Base-by-base conservation (phyloP, 2,113 vertebrate species). In the Oreochromis aureus region DNA sequence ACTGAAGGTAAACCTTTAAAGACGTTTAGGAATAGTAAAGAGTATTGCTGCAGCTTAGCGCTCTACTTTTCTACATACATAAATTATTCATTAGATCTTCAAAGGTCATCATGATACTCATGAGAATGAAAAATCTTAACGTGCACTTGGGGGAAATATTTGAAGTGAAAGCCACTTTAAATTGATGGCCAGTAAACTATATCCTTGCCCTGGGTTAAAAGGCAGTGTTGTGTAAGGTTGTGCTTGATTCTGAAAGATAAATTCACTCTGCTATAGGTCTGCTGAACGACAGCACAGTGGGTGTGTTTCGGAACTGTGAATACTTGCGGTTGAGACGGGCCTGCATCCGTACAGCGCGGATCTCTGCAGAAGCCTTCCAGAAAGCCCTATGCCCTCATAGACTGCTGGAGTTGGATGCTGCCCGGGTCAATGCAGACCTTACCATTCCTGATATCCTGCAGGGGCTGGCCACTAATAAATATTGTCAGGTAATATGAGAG, bases 381-480 rank as follows among this genome's bases (percentile, higher is more conserved):
- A 98, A 97, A 84, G 98, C 98, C 2, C 97, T 99, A 71, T 99
- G 98, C 93, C 97, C 97, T 39, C 98, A 99, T 94, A 97, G 98
- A 30, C 95, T 99, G 88, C 96, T 99, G 66, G 98, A 99, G 93
- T 97, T 99, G 16, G 98, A 99, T 66, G 98, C 98, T 9, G 97
- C 98, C 0, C 97, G 98, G 27, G 98, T 99, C 86, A 99, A 99
- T 9, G 98, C 98, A 19, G 99, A 99, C 87, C 98, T 99, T 90
- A 99, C 99, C 1, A 99, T 99, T 90, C 97, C 98, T 34, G 98
- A 99, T 90, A 99, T 99, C 92, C 97, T 99, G 24, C 98, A 97
- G 6, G 98, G 98, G 3, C 97, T 99, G 81, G 96, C 97, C 86
- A 97, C 97, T 91, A 99, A 98, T 94, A 99, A 99, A 86, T 97